These are phyloP conservation scores for Plagodis dolabraria DNA, from an alignment of 2,888 invertebrate genomes.

Conservation along the genomic window DNA sequence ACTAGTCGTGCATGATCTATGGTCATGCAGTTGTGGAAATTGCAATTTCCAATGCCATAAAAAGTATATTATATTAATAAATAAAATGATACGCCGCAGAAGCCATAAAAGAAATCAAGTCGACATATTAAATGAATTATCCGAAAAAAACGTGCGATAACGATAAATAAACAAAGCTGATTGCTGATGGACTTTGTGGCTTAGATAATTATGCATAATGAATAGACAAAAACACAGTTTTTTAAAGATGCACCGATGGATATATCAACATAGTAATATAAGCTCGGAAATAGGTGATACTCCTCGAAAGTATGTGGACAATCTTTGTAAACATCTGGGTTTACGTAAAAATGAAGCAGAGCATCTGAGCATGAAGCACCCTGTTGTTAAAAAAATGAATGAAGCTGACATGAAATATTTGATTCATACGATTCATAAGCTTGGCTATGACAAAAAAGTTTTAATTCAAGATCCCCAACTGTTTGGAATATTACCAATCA, in stretches of 20 bases:
- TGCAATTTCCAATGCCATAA: no score
- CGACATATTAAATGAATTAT: no score
- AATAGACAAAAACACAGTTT: constrained; percentile 25
- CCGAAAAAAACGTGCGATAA: no score
- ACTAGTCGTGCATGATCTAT: no score
- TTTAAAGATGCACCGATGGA: constrained; percentile 15
- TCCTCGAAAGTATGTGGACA: constrained; percentile 33
- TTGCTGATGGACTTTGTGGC: no score
- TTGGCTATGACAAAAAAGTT: constrained; percentile 58
- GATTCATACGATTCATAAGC: constrained; percentile 53
- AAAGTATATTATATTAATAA: no score
- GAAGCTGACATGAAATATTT: constrained; percentile 51
- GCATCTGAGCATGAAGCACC: constrained; percentile 65
- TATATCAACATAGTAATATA: constrained; percentile 17
- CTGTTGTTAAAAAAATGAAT: constrained; percentile 60
- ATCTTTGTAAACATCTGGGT: constrained; percentile 60
- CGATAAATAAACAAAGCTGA: no score
- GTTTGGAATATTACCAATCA: constrained; percentile 68
- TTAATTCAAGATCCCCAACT: constrained; percentile 62
- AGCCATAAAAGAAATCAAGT: no score
- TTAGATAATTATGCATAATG: constrained; percentile 9
- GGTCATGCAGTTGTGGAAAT: no score
- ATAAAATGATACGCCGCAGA: no score
- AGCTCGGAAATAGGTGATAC: constrained; percentile 15
- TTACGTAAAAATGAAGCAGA: constrained; percentile 61